Evolutionary conservation across 2,113 vertebrate species (phyloP), one percentile per base, ranked within the genome.

Genomic region (Gadus macrocephalus): DNA sequence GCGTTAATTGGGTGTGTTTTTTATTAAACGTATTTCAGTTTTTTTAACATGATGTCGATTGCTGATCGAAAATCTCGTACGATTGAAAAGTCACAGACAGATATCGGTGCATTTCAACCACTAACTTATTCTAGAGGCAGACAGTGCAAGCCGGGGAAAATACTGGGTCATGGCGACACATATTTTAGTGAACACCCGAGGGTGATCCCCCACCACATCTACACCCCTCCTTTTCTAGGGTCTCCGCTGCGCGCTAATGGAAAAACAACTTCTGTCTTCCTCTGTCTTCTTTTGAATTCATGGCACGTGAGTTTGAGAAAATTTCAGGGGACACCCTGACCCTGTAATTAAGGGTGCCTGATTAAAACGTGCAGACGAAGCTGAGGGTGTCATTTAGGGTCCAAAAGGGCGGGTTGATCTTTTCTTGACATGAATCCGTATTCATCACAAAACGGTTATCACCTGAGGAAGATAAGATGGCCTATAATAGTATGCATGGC

Each of bases 101-200:
- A 7, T 7, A 9, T 49, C 42, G 42, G 12, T 49, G 42, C 42
- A 49, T 49, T 49, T 49, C 2, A 14, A 49, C 11, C 42, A 2
- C 42, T 14, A 49, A 49, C 42, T 2, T 9, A 49, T 49, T 49
- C 42, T 14, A 49, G 83, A 87, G 91, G 88, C 82, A 89, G 88
- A 87, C 88, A 87, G 86, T 91, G 84, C 90, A 87, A 91, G 89
- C 86, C 87, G 94, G 89, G 81, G 95, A 94, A 96, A 98, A 98
- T 92, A 96, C 90, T 90, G 91, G 93, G 93, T 92, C 94, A 94
- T 98, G 96, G 91, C 89, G 93, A 90, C 91, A 94, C 95, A 95
- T 98, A 95, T 95, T 95, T 94, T 93, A 91, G 90, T 92, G 92
- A 92, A 79, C 94, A 94, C 92, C 67, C 16, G 19, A 22, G 12